A percentile compares a stretch with the other conserved stretches of the same genome.
phyloP scores from a whole-genome alignment of 2,113 vertebrate species.

The Macquaria australasica region DNA sequence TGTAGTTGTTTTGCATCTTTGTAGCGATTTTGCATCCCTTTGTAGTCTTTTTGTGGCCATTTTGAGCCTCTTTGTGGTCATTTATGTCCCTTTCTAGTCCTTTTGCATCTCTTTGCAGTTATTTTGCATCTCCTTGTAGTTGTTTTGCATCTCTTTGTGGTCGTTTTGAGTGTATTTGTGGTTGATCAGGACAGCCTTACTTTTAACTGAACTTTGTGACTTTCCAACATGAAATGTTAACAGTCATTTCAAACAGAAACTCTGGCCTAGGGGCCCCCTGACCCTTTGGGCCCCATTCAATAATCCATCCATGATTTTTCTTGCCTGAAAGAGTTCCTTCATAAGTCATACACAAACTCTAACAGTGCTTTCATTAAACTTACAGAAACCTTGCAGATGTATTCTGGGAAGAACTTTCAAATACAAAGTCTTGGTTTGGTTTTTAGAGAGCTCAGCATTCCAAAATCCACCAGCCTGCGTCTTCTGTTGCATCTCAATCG shows the following conservation, averaged over 20 bases:
- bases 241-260: background rate
- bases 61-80: too few species aligned
- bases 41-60: background rate
- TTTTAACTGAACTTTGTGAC: background rate
- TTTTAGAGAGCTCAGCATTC: background rate
- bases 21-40: background rate
- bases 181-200: background rate
- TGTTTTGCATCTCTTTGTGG: background rate
- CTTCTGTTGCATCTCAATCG: constrained; percentile 49
- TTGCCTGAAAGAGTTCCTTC: background rate
- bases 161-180: background rate
- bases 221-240: background rate
- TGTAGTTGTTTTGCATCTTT: too few species aligned
- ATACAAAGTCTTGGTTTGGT: background rate
- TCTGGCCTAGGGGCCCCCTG: background rate
- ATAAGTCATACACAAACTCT: background rate
- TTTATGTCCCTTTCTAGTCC: background rate
- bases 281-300: background rate
- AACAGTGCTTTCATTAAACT: background rate
- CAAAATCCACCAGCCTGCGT: background rate
- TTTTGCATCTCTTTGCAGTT: background rate
- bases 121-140: background rate
- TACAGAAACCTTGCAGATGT: background rate
- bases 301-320: background rate
- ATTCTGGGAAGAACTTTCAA: background rate